A percentile compares a stretch with the other conserved stretches of the same genome.
These are phyloP conservation scores for Rhagonycha lutea DNA, from an alignment of 2,888 invertebrate species.

Conservation along the genomic window DNA sequence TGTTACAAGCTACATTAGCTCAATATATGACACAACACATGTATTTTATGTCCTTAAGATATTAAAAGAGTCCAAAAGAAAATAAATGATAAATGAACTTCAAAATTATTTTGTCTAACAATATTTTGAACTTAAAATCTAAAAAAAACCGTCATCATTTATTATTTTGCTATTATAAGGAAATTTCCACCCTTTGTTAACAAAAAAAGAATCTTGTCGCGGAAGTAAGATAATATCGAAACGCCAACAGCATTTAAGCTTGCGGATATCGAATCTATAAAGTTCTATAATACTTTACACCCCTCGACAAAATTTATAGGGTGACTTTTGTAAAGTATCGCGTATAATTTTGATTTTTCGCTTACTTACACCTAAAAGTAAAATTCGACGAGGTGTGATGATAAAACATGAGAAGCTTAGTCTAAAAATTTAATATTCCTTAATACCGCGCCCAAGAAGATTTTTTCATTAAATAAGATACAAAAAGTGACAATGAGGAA, in stretches of 20 bases:
- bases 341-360: slow-evolving; percentile 6
- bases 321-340: slow-evolving; percentile 2
- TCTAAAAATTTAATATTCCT: too few species aligned
- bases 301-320: slow-evolving; percentile 8
- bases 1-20: not conserved
- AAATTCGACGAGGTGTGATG: not conserved
- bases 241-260: slow-evolving; percentile 1
- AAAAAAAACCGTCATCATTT: not conserved
- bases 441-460: too few species aligned
- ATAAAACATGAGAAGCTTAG: too few species aligned
- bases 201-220: slow-evolving; percentile 8
- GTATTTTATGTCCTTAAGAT: not conserved
- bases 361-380: slow-evolving; percentile 1
- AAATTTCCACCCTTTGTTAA: slow-evolving; percentile 12
- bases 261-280: slow-evolving; percentile 16
- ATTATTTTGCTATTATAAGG: not conserved
- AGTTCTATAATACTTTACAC: slow-evolving; percentile 1
- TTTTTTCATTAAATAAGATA: too few species aligned
- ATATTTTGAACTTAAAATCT: not conserved
- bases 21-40: not conserved
- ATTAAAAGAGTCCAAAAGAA: not conserved
- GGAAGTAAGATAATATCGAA: slow-evolving; percentile 5
- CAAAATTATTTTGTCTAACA: not conserved
- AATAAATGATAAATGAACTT: not conserved
- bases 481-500: too few species aligned